These are phyloP conservation scores for Episyrphus balteatus DNA, from an alignment of 1,140 invertebrate genomes.

Conservation along the genomic window DNA sequence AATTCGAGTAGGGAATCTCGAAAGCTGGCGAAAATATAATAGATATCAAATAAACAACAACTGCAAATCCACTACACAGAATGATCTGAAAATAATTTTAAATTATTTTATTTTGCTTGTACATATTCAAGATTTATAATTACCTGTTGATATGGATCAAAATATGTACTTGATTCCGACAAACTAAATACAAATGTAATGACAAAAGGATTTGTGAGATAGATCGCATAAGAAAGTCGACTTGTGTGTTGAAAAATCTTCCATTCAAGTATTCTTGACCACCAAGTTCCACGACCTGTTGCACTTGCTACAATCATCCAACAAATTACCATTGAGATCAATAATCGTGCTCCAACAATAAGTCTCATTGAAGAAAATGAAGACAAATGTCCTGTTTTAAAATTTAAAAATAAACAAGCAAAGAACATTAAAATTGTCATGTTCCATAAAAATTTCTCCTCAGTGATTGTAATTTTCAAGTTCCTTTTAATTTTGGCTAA, in stretches of 20 bases:
- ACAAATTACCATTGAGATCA: constrained; percentile 22
- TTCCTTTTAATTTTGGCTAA: constrained; percentile 13
- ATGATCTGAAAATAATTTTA: constrained; percentile 16
- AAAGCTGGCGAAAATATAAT: constrained; percentile 30
- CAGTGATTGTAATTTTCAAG: constrained; percentile 14
- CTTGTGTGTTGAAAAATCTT: constrained; percentile 30
- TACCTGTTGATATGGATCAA: constrained; percentile 29
- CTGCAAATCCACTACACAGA: constrained; percentile 19
- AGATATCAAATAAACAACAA: constrained; percentile 27
- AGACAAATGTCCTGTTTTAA: constrained; percentile 26
- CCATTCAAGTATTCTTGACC: constrained; percentile 28
- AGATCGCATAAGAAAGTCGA: constrained; percentile 31
- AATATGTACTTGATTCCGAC: constrained; percentile 21
- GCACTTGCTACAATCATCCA: constrained; percentile 35
- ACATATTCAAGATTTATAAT: background rate
- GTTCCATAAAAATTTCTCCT: constrained; percentile 22
- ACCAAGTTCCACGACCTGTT: constrained; percentile 21
- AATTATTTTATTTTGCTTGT: background rate
- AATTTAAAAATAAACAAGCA: constrained; percentile 21
- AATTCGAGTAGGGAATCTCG: constrained; percentile 33
- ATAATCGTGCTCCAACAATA: constrained; percentile 19
- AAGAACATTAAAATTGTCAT: constrained; percentile 18
- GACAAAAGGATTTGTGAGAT: constrained; percentile 32
- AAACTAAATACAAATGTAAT: constrained; percentile 25
- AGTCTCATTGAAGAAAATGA: constrained; percentile 15